These are phyloP conservation scores for Sebastes itinus DNA, from an alignment of 2,797 vertebrate species.

Conservation along the genomic window DNA sequence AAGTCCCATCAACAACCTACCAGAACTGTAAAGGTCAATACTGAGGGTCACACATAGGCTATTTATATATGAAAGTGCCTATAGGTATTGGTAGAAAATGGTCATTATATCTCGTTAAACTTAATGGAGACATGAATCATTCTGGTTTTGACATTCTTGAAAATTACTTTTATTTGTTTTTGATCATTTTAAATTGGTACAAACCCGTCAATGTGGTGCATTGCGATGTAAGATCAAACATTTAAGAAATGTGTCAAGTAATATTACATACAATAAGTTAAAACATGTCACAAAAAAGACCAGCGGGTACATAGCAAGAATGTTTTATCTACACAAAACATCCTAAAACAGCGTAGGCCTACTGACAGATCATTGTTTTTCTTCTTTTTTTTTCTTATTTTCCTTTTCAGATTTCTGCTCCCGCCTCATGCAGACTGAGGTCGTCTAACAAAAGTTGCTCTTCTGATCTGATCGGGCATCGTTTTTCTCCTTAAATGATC, in stretches of 20 bases:
- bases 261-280: conserved; percentile 98
- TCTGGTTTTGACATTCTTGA: conserved; percentile 89
- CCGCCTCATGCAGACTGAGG: conserved; percentile 87
- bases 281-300: conserved; percentile 97
- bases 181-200: conserved; percentile 91
- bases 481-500: conserved; percentile 58
- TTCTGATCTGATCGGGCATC: conserved; percentile 58
- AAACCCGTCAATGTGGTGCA: conserved; percentile 92
- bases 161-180: conserved; percentile 97
- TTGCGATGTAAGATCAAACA: conserved; percentile 94
- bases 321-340: conserved; percentile 98
- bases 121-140: conserved; percentile 71
- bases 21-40: background rate
- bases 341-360: conserved; percentile 84
- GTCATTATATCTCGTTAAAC: background rate
- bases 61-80: background rate
- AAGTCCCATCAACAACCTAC: background rate
- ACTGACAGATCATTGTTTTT: conserved; percentile 79
- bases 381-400: conserved; percentile 24
- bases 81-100: background rate
- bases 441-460: conserved; percentile 34
- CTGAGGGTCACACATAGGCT: background rate
- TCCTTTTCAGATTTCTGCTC: conserved; percentile 80
- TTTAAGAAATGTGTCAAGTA: conserved; percentile 97
- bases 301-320: conserved; percentile 94